Evolutionary conservation across 2,113 vertebrate species (phyloP).

Genomic region (Mastomys coucha): DNA sequence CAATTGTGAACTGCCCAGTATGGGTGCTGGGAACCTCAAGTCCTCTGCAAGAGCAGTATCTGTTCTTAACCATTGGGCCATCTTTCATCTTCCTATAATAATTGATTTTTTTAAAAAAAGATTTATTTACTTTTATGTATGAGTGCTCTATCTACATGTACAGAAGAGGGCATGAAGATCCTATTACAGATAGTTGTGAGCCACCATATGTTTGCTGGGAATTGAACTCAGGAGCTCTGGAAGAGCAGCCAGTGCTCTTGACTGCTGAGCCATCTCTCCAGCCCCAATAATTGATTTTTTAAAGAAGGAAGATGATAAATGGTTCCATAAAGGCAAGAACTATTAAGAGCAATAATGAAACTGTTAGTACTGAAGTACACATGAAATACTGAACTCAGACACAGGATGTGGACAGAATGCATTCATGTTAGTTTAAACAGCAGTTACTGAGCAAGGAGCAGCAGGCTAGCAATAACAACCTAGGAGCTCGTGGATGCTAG

Average conservation of each 20-base stretch:
- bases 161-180: no score
- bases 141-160: neutral
- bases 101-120: neutral
- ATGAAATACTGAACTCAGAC: conserved; percentile 48
- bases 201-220: neutral
- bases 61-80: neutral
- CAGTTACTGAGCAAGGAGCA: neutral
- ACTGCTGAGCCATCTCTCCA: neutral
- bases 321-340: neutral
- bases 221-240: neutral
- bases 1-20: neutral
- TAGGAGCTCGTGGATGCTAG: neutral
- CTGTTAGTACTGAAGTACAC: neutral
- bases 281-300: neutral
- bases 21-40: neutral
- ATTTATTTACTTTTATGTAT: neutral
- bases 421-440: neutral
- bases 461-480: neutral
- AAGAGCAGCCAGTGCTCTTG: neutral
- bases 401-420: conserved; percentile 35
- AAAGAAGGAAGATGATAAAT: neutral
- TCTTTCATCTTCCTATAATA: neutral
- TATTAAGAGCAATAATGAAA: neutral
- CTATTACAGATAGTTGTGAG: neutral
- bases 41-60: neutral